phyloP scores from a whole-genome alignment of 2,113 vertebrate genomes.

The Hippocampus guttulatus region DNA sequence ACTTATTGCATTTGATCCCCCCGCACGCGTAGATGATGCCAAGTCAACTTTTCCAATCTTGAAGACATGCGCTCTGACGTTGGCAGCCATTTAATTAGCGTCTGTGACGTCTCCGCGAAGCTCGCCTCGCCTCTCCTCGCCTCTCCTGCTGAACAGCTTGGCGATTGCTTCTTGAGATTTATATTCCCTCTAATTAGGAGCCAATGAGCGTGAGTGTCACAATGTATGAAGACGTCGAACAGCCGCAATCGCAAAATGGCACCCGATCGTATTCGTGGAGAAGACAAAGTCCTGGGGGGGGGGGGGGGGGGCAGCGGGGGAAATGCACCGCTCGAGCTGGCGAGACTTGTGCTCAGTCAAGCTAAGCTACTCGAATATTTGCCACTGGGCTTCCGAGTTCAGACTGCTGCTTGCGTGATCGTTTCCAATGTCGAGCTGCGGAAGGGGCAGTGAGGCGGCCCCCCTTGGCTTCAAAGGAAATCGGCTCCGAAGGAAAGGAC shows the following conservation, averaged over 20 bases:
- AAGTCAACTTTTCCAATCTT: slow-evolving; percentile 39
- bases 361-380: slow-evolving; percentile 30
- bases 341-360: slow-evolving; percentile 24
- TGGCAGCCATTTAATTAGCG: slow-evolving; percentile 61
- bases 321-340: background rate
- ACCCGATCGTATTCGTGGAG: slow-evolving; percentile 41
- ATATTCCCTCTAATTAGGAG: slow-evolving; percentile 34
- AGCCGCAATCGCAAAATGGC: slow-evolving; percentile 46
- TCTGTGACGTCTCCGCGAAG: slow-evolving; percentile 67
- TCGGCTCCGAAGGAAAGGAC: slow-evolving; percentile 44
- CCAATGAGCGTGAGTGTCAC: slow-evolving; percentile 56
- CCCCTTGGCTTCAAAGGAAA: slow-evolving; percentile 51
- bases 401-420: slow-evolving; percentile 40
- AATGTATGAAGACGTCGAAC: slow-evolving; percentile 49
- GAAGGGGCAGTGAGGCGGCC: too few species aligned
- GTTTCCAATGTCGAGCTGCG: too few species aligned
- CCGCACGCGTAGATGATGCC: slow-evolving; percentile 43
- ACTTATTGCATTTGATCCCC: slow-evolving; percentile 55
- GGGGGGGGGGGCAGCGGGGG: slow-evolving; percentile 1
- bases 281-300: slow-evolving; percentile 14
- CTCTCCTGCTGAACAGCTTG: slow-evolving; percentile 39
- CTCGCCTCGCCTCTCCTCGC: slow-evolving; percentile 1
- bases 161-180: slow-evolving; percentile 44
- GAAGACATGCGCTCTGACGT: slow-evolving; percentile 44
- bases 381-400: slow-evolving; percentile 38